These are phyloP conservation scores for Linyphia triangularis DNA, from an alignment of 2,888 invertebrate species.

Conservation along the genomic window DNA sequence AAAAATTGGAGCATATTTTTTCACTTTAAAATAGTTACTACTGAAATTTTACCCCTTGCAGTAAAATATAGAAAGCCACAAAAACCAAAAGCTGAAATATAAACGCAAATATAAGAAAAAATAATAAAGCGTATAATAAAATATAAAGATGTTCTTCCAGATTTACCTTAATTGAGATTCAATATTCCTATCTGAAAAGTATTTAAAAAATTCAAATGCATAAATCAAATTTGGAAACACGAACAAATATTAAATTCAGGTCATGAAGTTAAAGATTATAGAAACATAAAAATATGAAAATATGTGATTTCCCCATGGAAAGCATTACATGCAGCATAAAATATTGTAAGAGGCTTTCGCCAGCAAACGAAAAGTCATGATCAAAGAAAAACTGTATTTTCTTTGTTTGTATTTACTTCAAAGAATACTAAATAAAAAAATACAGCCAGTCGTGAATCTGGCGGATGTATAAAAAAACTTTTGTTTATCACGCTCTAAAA, in stretches of 20 bases:
- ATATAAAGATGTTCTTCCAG: too few species aligned
- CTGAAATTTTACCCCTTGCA: too few species aligned
- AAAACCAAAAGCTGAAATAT: too few species aligned
- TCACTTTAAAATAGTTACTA: too few species aligned
- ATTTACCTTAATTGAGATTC: too few species aligned
- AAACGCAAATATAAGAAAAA: too few species aligned
- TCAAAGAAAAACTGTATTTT: slow-evolving; percentile 29
- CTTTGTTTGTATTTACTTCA: slow-evolving; percentile 25
- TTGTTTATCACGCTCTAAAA: slow-evolving; percentile 63
- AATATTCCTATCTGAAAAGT: too few species aligned
- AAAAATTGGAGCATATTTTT: too few species aligned
- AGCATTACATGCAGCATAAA: not conserved
- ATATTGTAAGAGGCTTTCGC: slow-evolving; percentile 34
- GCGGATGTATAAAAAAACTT: slow-evolving; percentile 40
- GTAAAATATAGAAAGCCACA: too few species aligned
- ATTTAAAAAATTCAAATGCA: not conserved
- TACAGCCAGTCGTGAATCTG: slow-evolving; percentile 3
- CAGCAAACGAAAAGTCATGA: slow-evolving; percentile 38
- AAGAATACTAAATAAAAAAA: not conserved
- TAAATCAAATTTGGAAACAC: not conserved
- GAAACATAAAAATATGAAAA: slow-evolving; percentile 12
- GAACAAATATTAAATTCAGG: not conserved
- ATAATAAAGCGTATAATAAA: too few species aligned
- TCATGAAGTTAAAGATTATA: not conserved
- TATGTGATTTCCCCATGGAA: not conserved